Percentiles rank a stretch among this genome's conserved stretches.
phyloP scores from a whole-genome alignment of 2,888 invertebrate genomes.

The Leucania comma region DNA sequence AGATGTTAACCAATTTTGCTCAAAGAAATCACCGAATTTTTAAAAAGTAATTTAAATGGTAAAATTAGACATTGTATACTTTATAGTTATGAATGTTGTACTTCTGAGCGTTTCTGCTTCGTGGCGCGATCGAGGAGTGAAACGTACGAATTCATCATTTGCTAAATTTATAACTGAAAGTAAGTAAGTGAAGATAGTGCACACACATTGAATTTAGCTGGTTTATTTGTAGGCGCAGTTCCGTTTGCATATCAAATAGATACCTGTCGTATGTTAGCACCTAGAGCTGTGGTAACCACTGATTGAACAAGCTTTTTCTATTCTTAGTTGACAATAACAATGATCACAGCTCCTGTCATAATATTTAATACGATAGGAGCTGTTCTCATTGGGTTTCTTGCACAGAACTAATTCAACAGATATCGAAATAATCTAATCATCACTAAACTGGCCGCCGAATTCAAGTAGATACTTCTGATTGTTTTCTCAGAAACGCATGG shows the following conservation, averaged over 20 bases:
- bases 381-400: not conserved
- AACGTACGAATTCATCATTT: constrained; percentile 38
- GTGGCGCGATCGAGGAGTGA: constrained; percentile 8
- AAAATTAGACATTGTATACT: not conserved
- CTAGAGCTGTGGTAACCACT: not conserved
- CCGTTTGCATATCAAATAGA: not conserved
- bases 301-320: no score
- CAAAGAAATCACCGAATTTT: not conserved
- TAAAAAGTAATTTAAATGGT: not conserved
- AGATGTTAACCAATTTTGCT: not conserved
- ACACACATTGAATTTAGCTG: constrained; percentile 28
- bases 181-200: constrained; percentile 7
- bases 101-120: constrained; percentile 7
- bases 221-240: constrained; percentile 9
- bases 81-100: not conserved
- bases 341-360: no score
- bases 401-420: not conserved
- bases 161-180: constrained; percentile 45
- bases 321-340: no score
- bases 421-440: not conserved
- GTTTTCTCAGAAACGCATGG: not conserved
- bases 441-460: no score
- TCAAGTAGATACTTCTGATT: not conserved
- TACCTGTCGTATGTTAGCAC: not conserved
- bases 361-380: no score